A percentile compares a stretch with the other conserved stretches of the same genome.
phyloP scores from a whole-genome alignment of 2,113 vertebrate species.

The Rattus norvegicus region DNA sequence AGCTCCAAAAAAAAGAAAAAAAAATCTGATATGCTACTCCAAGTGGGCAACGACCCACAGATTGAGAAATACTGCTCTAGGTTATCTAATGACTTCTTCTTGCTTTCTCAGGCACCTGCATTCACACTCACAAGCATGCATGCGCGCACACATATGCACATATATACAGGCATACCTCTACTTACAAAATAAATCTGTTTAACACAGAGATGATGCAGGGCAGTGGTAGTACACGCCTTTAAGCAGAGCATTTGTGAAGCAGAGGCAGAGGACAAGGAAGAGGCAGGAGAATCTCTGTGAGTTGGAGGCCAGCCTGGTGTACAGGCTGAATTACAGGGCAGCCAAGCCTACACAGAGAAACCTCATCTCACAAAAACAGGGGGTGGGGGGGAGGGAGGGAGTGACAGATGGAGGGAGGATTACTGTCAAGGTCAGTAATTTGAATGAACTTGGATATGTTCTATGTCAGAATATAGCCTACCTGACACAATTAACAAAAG shows the following conservation, averaged over 20 bases:
- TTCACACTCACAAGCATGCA: too few relatives aligned
- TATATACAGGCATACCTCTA: neutral
- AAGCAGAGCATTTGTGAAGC: neutral
- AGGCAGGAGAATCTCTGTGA: neutral
- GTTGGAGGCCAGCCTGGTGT: neutral
- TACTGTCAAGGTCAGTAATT: neutral
- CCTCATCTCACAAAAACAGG: too few relatives aligned
- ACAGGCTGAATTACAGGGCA: too few relatives aligned
- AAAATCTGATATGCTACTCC: neutral
- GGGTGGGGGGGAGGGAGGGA: too few relatives aligned
- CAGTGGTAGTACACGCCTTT: neutral
- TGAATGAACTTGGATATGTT: neutral
- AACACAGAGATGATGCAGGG: neutral
- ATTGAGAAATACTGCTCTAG: neutral
- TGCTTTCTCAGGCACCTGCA: neutral
- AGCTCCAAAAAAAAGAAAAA: too few relatives aligned
- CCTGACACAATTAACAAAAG: neutral
- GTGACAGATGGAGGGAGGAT: neutral
- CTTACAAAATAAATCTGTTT: neutral
- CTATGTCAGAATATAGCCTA: neutral
- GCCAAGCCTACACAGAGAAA: too few relatives aligned
- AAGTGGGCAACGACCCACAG: neutral
- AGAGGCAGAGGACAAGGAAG: neutral
- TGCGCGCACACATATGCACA: neutral
- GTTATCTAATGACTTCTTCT: neutral